phyloP scores from a whole-genome alignment of 2,797 vertebrate genomes.

The Molothrus aeneus region DNA sequence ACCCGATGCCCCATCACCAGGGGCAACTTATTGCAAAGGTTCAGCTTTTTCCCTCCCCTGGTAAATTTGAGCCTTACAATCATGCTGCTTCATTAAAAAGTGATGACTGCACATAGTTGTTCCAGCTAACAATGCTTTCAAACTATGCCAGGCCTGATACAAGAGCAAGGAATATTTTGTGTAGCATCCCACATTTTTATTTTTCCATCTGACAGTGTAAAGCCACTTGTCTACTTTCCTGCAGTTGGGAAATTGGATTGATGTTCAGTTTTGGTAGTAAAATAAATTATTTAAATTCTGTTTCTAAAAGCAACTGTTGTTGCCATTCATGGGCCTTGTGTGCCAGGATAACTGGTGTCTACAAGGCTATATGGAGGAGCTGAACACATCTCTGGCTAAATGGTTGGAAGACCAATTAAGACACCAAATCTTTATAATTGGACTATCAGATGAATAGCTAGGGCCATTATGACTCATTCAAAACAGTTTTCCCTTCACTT shows the following conservation, averaged over 20 bases:
- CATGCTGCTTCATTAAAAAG: not conserved
- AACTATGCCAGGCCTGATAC: not conserved
- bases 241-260: not conserved
- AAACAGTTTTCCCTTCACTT: slow-evolving; percentile 8
- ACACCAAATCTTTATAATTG: not conserved
- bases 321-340: not conserved
- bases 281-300: not conserved
- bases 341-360: not conserved
- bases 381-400: not conserved
- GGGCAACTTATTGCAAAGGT: not conserved
- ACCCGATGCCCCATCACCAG: not conserved
- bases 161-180: not conserved
- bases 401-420: slow-evolving; percentile 23
- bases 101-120: not conserved
- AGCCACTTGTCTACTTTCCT: not conserved
- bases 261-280: not conserved
- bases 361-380: not conserved
- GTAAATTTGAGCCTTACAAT: not conserved
- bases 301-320: not conserved
- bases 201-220: not conserved
- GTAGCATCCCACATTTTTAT: not conserved
- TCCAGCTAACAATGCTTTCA: not conserved
- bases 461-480: slow-evolving; percentile 29
- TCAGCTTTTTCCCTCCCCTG: not conserved
- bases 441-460: not conserved